These are phyloP conservation scores for Microcebus jonahi DNA, from an alignment of 2,113 vertebrate genomes.

Conservation along the genomic window DNA sequence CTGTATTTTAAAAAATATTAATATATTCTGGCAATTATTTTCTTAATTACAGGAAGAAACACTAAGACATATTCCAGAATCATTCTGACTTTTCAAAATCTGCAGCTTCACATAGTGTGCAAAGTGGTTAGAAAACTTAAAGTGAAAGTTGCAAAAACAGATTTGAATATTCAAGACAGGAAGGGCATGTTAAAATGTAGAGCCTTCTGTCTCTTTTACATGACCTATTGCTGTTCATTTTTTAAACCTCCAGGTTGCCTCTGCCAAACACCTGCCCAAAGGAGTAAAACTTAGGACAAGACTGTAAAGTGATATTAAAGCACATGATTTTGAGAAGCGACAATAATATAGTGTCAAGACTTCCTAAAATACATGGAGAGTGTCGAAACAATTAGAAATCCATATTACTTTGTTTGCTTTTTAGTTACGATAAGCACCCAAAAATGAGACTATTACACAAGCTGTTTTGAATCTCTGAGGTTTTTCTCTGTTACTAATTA, in stretches of 20 bases:
- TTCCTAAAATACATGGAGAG: neutral
- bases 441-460: slow-evolving; percentile 60
- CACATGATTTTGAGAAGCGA: neutral
- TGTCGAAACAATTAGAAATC: slow-evolving; percentile 22
- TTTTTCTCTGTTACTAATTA: slow-evolving; percentile 64
- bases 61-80: neutral
- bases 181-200: neutral
- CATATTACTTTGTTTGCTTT: slow-evolving; percentile 57
- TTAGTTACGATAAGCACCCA: slow-evolving; percentile 61
- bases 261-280: neutral
- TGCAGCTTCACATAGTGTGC: neutral
- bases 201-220: neutral
- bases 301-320: neutral
- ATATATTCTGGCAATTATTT: neutral
- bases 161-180: neutral
- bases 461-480: slow-evolving; percentile 67
- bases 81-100: slow-evolving; percentile 16
- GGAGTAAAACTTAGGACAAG: neutral
- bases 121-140: slow-evolving; percentile 22
- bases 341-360: neutral
- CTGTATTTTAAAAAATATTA: neutral
- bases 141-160: neutral
- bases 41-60: neutral
- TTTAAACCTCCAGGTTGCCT: neutral
- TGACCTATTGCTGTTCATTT: neutral